Conservation (phyloP, 2,888 invertebrate species). For the Rhorus exstirpatorius region DNA sequence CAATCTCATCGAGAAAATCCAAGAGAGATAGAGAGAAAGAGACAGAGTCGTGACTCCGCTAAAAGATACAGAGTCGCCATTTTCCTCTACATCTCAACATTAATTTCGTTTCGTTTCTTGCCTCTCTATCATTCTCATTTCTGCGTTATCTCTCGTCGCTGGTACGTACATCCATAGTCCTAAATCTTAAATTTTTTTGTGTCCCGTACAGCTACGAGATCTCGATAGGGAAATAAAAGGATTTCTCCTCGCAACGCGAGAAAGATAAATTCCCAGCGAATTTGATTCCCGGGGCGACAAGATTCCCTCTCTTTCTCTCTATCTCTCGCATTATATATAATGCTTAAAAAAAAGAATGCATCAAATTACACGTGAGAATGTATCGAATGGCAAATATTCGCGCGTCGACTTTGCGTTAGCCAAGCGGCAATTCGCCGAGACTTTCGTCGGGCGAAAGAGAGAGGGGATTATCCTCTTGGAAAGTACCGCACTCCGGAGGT, state of each 20-base stretch:
- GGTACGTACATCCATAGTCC: constrained; percentile 11
- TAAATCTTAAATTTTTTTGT: constrained; percentile 56
- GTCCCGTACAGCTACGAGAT: not conserved
- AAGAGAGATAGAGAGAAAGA: constrained; percentile 16
- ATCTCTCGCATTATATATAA: constrained; percentile 5
- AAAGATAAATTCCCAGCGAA: constrained; percentile 28
- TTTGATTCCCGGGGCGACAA: constrained; percentile 21
- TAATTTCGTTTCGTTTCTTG: constrained; percentile 11
- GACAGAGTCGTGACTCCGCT: constrained; percentile 26
- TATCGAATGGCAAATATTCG: constrained; percentile 15
- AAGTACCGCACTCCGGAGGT: constrained; percentile 29
- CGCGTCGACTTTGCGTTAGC: constrained; percentile 9
- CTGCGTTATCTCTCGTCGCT: constrained; percentile 39
- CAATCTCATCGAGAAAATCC: constrained; percentile 43
- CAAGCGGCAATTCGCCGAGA: not conserved
- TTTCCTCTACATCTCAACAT: constrained; percentile 31
- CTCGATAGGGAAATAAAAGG: constrained; percentile 45
- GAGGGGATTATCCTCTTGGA: not conserved
- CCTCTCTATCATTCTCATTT: constrained; percentile 42
- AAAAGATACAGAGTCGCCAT: constrained; percentile 48
- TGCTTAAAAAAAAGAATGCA: constrained; percentile 10
- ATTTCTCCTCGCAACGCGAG: not conserved
- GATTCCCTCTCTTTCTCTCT: constrained; percentile 4
- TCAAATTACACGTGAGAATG: constrained; percentile 26
- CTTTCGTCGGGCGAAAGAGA: constrained; percentile 4